phyloP scores from a whole-genome alignment of 2,113 vertebrate species.

The Lanius collurio region DNA sequence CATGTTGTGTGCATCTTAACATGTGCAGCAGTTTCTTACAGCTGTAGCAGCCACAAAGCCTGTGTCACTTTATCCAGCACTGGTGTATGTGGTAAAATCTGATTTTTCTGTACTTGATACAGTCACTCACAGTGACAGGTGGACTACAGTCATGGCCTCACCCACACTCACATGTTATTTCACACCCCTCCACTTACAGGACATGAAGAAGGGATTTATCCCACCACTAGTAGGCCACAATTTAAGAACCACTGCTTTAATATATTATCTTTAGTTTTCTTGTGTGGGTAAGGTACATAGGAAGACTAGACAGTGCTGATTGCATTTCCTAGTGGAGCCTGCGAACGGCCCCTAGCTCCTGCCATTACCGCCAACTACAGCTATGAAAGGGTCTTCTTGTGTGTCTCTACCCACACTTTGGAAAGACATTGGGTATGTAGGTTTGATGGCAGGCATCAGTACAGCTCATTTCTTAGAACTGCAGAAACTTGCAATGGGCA shows the following conservation, averaged over 20 bases:
- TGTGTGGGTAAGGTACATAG: neutral
- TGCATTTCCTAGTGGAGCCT: neutral
- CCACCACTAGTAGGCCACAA: neutral
- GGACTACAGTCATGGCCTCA: neutral
- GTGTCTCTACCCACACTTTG: neutral
- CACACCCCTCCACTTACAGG: neutral
- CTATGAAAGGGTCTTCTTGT: neutral
- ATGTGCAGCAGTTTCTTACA: neutral
- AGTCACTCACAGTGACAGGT: neutral
- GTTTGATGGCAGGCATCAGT: neutral
- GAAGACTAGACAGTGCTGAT: neutral
- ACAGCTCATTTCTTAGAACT: neutral
- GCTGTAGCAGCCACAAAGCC: neutral
- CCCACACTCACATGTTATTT: neutral
- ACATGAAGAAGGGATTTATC: neutral
- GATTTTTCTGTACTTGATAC: neutral
- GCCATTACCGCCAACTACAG: neutral
- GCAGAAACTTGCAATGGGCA: neutral
- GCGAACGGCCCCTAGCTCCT: neutral
- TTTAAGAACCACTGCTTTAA: neutral
- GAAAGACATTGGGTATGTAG: neutral
- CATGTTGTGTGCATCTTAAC: fast-evolving
- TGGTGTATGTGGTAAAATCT: neutral
- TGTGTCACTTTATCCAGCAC: neutral
- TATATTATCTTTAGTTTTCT: neutral